Evolutionary conservation across 2,113 vertebrate species (phyloP).

Genomic region (Eretmodus cyanostictus): DNA sequence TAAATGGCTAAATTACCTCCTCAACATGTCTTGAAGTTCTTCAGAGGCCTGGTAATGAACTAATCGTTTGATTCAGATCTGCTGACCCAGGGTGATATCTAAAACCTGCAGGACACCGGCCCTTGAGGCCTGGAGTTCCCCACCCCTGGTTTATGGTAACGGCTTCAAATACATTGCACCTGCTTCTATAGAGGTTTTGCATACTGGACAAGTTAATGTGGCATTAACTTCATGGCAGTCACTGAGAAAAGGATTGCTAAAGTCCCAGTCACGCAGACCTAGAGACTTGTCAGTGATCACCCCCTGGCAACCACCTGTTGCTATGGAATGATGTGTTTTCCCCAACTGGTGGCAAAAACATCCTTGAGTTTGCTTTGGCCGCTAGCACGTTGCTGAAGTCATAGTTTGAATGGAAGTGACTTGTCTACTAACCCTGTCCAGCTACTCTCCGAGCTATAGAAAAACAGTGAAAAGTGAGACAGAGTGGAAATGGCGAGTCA

Average conservation of each 20-base stretch:
- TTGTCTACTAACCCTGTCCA: not conserved
- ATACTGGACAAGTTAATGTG: not conserved
- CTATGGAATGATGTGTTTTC: not conserved
- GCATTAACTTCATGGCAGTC: not conserved
- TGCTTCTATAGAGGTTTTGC: not conserved
- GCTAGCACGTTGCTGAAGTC: not conserved
- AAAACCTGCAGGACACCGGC: not conserved
- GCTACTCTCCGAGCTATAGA: not conserved
- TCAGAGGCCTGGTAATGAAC: not conserved
- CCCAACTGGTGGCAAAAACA: not conserved
- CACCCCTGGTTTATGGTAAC: not conserved
- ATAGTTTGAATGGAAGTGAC: not conserved
- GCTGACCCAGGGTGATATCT: not conserved
- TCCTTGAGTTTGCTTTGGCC: not conserved
- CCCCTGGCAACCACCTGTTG: not conserved
- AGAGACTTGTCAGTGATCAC: not conserved
- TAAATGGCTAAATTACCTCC: not conserved
- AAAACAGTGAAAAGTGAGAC: not conserved
- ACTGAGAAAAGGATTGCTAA: not conserved
- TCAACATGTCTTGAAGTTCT: not conserved
- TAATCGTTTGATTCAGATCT: not conserved
- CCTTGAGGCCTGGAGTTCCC: not conserved
- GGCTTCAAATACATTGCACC: not conserved
- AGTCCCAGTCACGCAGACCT: accelerated
- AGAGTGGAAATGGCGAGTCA: accelerated